phyloP scores from a whole-genome alignment of 30 jellyfish, hydroid and myxozoan genomes.

The Cassiopea andromeda region DNA sequence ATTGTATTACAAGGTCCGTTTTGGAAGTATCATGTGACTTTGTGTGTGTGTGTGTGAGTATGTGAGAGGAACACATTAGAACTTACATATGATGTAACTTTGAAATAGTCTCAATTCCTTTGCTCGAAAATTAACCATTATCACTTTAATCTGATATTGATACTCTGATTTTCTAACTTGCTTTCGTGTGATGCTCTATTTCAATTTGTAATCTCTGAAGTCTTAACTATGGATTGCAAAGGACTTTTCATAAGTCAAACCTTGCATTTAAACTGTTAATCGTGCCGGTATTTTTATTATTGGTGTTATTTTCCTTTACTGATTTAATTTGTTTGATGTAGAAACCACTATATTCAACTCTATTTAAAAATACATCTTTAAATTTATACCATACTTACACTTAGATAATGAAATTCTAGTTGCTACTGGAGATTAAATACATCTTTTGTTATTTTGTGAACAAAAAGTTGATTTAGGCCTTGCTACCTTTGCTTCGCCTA shows the following conservation, averaged over 20 bases:
- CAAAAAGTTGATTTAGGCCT: too few species aligned
- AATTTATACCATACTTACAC: neutral
- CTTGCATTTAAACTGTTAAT: neutral
- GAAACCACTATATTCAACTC: neutral
- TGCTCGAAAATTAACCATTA: neutral
- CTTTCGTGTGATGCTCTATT: neutral
- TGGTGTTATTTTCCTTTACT: neutral
- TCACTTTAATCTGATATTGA: neutral
- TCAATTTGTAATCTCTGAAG: neutral
- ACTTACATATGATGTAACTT: neutral
- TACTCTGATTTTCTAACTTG: neutral
- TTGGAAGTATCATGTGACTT: neutral
- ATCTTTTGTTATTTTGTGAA: too few species aligned
- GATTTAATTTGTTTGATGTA: neutral
- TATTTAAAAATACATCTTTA: neutral
- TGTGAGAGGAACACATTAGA: neutral
- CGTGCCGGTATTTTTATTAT: neutral
- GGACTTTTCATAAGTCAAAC: constrained; percentile 1
- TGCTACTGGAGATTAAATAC: neutral
- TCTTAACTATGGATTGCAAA: neutral
- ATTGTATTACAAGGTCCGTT: neutral
- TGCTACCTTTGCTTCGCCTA: too few species aligned
- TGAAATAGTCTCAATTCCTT: neutral
- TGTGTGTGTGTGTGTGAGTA: neutral
- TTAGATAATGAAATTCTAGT: neutral